Conservation (phyloP, 2,797 vertebrate genomes). For the Poecile montanus region DNA sequence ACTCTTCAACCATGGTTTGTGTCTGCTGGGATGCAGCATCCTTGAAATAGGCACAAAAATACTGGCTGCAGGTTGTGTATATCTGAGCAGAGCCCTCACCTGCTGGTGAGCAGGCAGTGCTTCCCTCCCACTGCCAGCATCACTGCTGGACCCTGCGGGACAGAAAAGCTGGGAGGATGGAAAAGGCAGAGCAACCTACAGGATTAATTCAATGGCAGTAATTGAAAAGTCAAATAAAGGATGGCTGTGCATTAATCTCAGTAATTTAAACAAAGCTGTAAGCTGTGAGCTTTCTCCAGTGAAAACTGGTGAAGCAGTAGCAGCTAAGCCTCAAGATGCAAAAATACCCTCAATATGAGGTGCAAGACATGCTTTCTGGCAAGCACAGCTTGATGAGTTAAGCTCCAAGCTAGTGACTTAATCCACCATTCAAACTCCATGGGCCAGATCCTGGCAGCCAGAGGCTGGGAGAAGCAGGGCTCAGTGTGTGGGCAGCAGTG, state of each 20-base stretch:
- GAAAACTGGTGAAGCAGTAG: slow-evolving; percentile 41
- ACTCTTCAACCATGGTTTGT: not conserved
- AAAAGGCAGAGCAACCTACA: slow-evolving; percentile 32
- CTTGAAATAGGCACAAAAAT: not conserved
- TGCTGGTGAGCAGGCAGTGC: rapidly evolving
- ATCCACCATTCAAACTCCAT: not conserved
- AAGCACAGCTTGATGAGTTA: slow-evolving; percentile 28
- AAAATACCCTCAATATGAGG: slow-evolving; percentile 38
- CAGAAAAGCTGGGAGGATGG: slow-evolving; percentile 18
- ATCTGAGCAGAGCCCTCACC: not conserved
- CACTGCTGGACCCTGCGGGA: not conserved
- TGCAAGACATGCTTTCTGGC: slow-evolving; percentile 44
- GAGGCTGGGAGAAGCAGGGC: not conserved
- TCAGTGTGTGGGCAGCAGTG: not conserved
- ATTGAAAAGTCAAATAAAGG: slow-evolving; percentile 60
- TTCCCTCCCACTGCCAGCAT: not conserved
- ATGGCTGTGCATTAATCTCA: slow-evolving; percentile 32
- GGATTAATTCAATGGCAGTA: slow-evolving; percentile 40
- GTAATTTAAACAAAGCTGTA: slow-evolving; percentile 58
- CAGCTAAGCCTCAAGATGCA: slow-evolving; percentile 57
- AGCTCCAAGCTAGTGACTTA: slow-evolving; percentile 26
- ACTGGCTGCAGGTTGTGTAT: rapidly evolving
- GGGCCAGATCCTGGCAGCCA: not conserved
- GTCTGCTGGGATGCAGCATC: not conserved
- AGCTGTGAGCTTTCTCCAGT: slow-evolving; percentile 22